A percentile compares a stretch with the other conserved stretches of the same genome.
These are phyloP conservation scores for Sclerodermus sp. DNA, from an alignment of 2,888 invertebrate genomes.

Conservation along the genomic window DNA sequence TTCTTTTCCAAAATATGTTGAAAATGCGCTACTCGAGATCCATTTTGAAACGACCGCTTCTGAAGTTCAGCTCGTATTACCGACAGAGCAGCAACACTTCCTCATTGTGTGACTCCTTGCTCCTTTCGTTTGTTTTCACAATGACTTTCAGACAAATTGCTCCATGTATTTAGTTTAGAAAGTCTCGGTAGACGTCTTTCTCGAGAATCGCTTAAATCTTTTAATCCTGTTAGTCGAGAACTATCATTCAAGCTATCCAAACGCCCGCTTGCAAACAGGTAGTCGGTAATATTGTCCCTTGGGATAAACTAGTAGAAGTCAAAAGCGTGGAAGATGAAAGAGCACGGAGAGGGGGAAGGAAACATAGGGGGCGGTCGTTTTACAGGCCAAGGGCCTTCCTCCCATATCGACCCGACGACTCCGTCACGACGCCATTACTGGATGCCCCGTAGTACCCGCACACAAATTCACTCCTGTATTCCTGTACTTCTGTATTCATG, in stretches of 20 bases:
- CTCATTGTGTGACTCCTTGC: not conserved
- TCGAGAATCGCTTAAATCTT: slow-evolving; percentile 13
- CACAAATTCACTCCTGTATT: no score
- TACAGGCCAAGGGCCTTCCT: slow-evolving; percentile 30
- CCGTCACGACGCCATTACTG: slow-evolving; percentile 44
- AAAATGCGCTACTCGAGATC: no score
- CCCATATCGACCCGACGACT: slow-evolving; percentile 49
- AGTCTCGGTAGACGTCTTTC: not conserved
- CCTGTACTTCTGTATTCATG: no score
- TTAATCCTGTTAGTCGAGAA: slow-evolving; percentile 10
- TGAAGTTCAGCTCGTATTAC: no score
- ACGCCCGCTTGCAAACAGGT: slow-evolving; percentile 11
- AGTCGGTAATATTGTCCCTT: slow-evolving; percentile 19
- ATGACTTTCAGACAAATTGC: not conserved
- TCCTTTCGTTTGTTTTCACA: not conserved
- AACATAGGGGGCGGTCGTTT: slow-evolving; percentile 17
- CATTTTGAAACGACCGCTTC: no score
- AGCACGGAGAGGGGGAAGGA: slow-evolving; percentile 11
- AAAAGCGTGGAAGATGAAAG: slow-evolving; percentile 18
- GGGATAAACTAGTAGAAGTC: slow-evolving; percentile 14
- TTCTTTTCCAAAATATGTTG: no score
- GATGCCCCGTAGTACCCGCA: not conserved
- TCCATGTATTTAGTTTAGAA: no score
- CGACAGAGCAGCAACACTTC: no score
- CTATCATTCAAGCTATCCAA: slow-evolving; percentile 2